Percentiles rank a stretch among this genome's conserved stretches.
Conservation (phyloP, 2,113 vertebrate genomes). For the Psammodynastes pulverulentus region DNA sequence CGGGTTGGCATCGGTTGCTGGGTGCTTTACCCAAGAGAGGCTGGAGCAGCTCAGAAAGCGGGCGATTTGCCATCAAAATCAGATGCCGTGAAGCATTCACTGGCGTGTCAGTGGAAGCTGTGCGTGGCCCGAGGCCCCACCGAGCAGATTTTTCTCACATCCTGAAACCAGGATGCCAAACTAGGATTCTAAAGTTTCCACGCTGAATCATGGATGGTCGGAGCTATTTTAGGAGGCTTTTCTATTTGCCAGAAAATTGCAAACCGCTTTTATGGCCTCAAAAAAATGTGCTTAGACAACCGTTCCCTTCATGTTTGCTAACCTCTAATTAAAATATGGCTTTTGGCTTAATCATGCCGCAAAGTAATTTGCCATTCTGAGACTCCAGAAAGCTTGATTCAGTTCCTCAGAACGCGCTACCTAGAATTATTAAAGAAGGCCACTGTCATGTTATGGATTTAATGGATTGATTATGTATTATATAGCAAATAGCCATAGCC, state of each 20-base stretch:
- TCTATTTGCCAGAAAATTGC: neutral
- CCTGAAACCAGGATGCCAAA: neutral
- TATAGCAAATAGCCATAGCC: neutral
- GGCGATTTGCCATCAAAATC: neutral
- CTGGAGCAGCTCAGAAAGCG: neutral
- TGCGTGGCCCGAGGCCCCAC: neutral
- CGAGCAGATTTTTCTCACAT: neutral
- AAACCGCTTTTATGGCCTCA: neutral
- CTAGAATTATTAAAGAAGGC: neutral
- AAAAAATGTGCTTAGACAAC: neutral
- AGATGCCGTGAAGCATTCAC: neutral
- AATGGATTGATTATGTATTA: neutral
- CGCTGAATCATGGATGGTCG: neutral
- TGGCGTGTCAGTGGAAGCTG: neutral
- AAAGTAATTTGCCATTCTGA: neutral
- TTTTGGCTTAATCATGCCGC: neutral
- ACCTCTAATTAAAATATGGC: neutral
- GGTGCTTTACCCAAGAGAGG: accelerated
- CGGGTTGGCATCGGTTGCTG: neutral
- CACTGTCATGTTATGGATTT: neutral
- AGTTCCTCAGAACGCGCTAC: neutral
- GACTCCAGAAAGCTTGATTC: neutral
- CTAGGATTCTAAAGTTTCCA: neutral
- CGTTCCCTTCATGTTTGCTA: neutral
- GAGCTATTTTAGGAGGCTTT: neutral